Evolutionary conservation across 1,140 invertebrate species (phyloP).

Genomic region (Lanistes nyassanus): DNA sequence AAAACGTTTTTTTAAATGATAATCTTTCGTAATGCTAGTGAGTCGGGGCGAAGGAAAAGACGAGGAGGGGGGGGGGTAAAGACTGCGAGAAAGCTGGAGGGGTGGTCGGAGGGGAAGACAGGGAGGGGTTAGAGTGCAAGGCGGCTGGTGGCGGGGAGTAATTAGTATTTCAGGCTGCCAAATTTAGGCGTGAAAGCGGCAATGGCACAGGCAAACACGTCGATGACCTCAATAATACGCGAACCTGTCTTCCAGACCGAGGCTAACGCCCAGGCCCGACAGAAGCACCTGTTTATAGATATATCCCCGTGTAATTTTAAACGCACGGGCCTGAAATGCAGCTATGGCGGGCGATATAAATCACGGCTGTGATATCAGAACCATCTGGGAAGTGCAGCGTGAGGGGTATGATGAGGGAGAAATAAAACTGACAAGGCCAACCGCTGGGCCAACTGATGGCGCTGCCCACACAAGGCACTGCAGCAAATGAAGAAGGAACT

Average conservation of each 20-base stretch:
- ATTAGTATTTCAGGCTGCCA: too few relatives aligned
- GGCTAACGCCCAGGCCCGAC: not conserved
- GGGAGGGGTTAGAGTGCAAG: not conserved
- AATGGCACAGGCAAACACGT: not conserved
- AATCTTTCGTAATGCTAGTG: too few relatives aligned
- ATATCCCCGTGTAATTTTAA: constrained; percentile 2
- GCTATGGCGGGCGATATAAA: constrained; percentile 20
- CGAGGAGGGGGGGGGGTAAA: not conserved
- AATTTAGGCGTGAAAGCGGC: too few relatives aligned
- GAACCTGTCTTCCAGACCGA: not conserved
- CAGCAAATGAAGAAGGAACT: too few relatives aligned
- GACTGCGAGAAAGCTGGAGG: not conserved
- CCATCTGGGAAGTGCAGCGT: constrained; percentile 16
- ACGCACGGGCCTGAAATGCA: not conserved
- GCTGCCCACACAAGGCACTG: too few relatives aligned
- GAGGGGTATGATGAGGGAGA: not conserved
- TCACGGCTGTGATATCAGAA: constrained; percentile 23
- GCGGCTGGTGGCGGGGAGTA: not conserved
- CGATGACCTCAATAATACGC: constrained; percentile 1
- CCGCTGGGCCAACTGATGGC: too few relatives aligned
- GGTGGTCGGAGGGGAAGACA: too few relatives aligned
- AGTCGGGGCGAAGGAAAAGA: too few relatives aligned
- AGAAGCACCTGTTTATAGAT: constrained; percentile 26
- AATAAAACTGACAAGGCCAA: too few relatives aligned
- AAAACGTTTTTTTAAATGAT: too few relatives aligned